A percentile compares a stretch with the other conserved stretches of the same genome.
Conservation (phyloP, 2,113 vertebrate species). For the Paratilapia polleni region DNA sequence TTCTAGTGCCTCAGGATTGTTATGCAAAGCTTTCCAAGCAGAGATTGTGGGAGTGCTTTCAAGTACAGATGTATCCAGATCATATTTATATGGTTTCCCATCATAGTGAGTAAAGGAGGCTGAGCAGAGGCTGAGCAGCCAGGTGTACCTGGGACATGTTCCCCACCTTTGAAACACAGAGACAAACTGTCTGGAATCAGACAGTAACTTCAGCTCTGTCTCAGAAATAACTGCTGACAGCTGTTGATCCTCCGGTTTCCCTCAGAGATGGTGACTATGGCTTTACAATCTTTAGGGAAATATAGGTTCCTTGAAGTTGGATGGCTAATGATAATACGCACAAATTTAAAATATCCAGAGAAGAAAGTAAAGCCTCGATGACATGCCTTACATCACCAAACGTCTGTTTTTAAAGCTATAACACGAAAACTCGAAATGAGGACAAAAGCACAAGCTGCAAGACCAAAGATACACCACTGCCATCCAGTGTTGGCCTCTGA, state of each 20-base stretch:
- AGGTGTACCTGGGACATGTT: slow-evolving; percentile 47
- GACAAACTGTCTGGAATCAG: slow-evolving; percentile 27
- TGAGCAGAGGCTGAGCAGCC: neutral
- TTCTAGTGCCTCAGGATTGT: slow-evolving; percentile 75
- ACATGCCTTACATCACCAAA: neutral
- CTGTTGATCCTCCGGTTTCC: slow-evolving; percentile 39
- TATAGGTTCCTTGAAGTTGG: neutral
- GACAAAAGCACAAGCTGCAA: neutral
- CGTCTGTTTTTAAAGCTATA: neutral
- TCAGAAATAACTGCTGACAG: slow-evolving; percentile 39
- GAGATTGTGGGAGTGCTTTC: slow-evolving; percentile 73
- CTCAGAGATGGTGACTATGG: slow-evolving; percentile 5
- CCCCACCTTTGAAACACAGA: slow-evolving; percentile 31
- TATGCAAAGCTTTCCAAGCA: slow-evolving; percentile 76
- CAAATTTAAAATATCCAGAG: neutral
- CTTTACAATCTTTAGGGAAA: neutral
- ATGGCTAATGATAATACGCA: neutral
- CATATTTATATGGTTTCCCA: slow-evolving; percentile 54
- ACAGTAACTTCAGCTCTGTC: slow-evolving; percentile 34
- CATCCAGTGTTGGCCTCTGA: slow-evolving; percentile 66
- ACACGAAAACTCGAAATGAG: neutral
- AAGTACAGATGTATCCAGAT: slow-evolving; percentile 66
- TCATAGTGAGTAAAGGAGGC: slow-evolving; percentile 26
- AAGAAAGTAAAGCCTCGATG: neutral
- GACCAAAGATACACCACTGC: slow-evolving; percentile 68